phyloP scores from a whole-genome alignment of 2,797 vertebrate genomes.

The Menidia menidia region DNA sequence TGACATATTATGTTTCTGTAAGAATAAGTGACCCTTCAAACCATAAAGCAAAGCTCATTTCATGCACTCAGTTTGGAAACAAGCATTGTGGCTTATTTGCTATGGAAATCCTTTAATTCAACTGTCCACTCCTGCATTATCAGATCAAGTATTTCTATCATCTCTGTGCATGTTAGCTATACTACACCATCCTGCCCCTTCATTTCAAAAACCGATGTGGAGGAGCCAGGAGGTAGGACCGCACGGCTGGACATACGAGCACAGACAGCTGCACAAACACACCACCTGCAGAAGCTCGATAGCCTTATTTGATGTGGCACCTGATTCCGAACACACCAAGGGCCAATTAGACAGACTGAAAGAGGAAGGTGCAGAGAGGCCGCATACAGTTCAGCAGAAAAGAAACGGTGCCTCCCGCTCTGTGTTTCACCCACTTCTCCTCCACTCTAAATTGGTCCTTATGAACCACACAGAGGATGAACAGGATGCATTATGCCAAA shows the following conservation, averaged over 20 bases:
- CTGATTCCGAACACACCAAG: constrained; percentile 65
- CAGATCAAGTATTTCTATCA: no score
- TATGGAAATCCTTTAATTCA: no score
- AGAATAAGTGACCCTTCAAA: not conserved
- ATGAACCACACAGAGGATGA: constrained; percentile 11
- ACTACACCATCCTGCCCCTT: constrained; percentile 27
- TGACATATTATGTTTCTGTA: not conserved
- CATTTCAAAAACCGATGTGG: constrained; percentile 30
- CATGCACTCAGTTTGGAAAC: not conserved
- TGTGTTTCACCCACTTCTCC: not conserved
- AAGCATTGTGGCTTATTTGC: not conserved
- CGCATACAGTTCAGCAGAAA: constrained; percentile 31
- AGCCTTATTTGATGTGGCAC: constrained; percentile 69
- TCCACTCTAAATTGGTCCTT: constrained; percentile 19
- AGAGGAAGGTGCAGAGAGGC: constrained; percentile 24
- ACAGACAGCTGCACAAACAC: constrained; percentile 17
- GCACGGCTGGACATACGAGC: constrained; percentile 23
- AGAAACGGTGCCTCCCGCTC: constrained; percentile 19
- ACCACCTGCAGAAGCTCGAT: constrained; percentile 46
- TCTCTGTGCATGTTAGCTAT: constrained; percentile 23
- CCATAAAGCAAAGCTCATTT: not conserved
- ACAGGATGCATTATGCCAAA: constrained; percentile 22
- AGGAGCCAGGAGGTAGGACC: constrained; percentile 12
- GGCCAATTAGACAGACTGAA: constrained; percentile 55
- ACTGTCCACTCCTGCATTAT: no score